Evolutionary conservation across 1,140 invertebrate species (phyloP).

Genomic region (Penaeus vannamei): DNA sequence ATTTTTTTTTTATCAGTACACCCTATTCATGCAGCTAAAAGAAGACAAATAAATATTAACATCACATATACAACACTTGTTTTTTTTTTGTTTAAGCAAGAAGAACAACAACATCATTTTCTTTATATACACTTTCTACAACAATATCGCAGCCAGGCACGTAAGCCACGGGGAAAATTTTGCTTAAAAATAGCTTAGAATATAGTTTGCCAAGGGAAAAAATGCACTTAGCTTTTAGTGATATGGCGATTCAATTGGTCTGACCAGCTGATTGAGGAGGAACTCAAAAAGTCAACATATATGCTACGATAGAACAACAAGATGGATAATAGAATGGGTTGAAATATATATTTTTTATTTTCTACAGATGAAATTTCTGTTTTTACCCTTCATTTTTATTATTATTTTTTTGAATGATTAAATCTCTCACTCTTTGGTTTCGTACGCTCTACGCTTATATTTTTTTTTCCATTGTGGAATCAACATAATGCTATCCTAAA

Average conservation of each 20-base stretch:
- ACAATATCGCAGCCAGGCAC: conserved; percentile 18
- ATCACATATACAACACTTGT: conserved; percentile 63
- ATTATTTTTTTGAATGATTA: too few species aligned
- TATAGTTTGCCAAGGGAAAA: background rate
- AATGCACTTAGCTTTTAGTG: conserved; percentile 56
- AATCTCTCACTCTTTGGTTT: too few species aligned
- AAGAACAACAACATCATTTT: conserved; percentile 51
- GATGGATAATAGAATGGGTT: background rate
- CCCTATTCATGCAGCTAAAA: background rate
- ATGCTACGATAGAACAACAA: conserved; percentile 17
- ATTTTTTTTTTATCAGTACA: background rate
- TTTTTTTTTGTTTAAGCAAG: conserved; percentile 49
- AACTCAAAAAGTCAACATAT: background rate
- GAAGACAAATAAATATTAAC: conserved; percentile 43
- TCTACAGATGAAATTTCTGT: too few species aligned
- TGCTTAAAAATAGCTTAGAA: too few species aligned
- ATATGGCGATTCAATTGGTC: conserved; percentile 64
- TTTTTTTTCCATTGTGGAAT: too few species aligned
- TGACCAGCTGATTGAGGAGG: conserved; percentile 8
- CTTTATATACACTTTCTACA: conserved; percentile 61
- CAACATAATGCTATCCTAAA: too few species aligned
- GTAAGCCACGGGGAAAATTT: too few species aligned
- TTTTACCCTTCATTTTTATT: too few species aligned
- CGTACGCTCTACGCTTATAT: too few species aligned
- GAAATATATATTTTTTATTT: too few species aligned